Base-by-base conservation (phyloP, 2,888 invertebrate genomes). In the Julus scandinavius region DNA sequence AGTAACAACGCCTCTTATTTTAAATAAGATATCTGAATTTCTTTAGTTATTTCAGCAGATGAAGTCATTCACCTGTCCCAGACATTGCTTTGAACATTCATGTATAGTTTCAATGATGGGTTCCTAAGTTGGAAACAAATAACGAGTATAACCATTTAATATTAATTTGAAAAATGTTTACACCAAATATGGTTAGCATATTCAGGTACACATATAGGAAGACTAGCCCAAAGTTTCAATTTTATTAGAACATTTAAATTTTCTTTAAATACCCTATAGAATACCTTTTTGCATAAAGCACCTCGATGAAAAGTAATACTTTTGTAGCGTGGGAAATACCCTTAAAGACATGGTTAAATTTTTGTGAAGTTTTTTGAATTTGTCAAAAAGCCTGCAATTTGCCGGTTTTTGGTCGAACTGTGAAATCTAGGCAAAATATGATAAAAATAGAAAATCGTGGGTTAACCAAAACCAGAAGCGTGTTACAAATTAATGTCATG, bases 1-100 rank as follows among this genome's bases (percentile, higher is more conserved):
- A n/a, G 63, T 11, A 63, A n/a, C 63, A 63, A 63, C 63, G 63
- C 63, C 63, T 63, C 17, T n/a, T n/a, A 63, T 63, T 63, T 63
- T n/a, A n/a, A 63, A 63, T 63, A n/a, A 17, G 63, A 63, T 63
- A 17, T 63, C n/a, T 63, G 45, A 45, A 45, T 45, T 45, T 45
- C 45, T 45, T 45, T 45, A 45, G 63, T n/a, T 63, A 63, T 20
- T 63, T n/a, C 17, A 63, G 63, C 6, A n/a, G 17, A n/a, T 63
- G 63, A n/a, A 63, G 63, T 63, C 63, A 63, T 63, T 63, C 63
- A 63, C 63, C 63, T 63, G 54, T 54, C 45, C 45, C 5, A 7
- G 45, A 2, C 45, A 45, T 45, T 45, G 45, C 1, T 7, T 45
- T 7, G 45, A 45, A 7, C 45, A 45, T 45, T 54, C 54, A 54